Evolutionary conservation across 2,888 invertebrate species (phyloP), one percentile per base, ranked within the genome.

Genomic region (Hoplodrina blanda): DNA sequence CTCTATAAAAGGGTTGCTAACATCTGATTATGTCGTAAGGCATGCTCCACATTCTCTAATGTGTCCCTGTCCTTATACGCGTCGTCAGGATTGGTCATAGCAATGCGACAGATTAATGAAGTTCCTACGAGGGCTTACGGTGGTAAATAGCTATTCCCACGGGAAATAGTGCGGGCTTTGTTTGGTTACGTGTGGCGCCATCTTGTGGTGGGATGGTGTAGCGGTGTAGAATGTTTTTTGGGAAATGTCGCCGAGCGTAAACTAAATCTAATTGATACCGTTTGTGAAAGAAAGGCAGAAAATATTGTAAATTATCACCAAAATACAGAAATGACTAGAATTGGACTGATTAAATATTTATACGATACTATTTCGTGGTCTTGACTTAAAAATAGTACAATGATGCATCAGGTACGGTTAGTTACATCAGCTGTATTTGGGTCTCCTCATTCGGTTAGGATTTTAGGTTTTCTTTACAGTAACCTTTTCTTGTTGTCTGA

Each of bases 11-110:
- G 82, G 73, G 4, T 19, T 5, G 13, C 65, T 41, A 69, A 74
- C 74, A 79, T 81, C 65, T 75, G 81, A 83, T 83, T 81, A 83
- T 76, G 78, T 83, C 76, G 80, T 83, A 80, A 83, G 68, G 80
- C 83, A 78, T 78, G 73, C 68, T 74, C 71, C 69, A 78, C 82
- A 83, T 83, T 69, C 80, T 64, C 56, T 25, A 59, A 78, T 83
- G 80, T 81, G 74, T 69, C 64, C 59, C 59, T 71, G 73, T 20
- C 83, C 84, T 78, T 83, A 81, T 81, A 80, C 30, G 84, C 59
- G 44, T 44, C 66, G 54, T 69, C 76, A 64, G 70, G 76, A 75
- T 78, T 83, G 76, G 80, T 73, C 73, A 75, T 55, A 73, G 76
- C 59, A 61, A 83, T 77, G 83, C 72, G 71, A 71, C 70, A 66